Percentiles rank a stretch among this genome's conserved stretches.
These are phyloP conservation scores for Bombus confusus DNA, from an alignment of 1,140 invertebrate species.

Conservation along the genomic window DNA sequence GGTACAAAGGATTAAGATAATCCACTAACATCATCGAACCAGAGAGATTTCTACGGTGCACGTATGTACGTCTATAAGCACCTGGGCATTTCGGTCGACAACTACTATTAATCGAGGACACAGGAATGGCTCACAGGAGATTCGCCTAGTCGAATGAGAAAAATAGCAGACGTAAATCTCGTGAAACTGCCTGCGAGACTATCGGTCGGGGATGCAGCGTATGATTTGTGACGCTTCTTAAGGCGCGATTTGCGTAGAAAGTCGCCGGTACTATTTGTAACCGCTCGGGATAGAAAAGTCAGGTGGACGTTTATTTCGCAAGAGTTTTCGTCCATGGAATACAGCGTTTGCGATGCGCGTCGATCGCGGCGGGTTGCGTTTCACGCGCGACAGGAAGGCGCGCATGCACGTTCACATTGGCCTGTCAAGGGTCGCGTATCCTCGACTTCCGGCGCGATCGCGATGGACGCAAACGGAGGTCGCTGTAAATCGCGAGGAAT, in stretches of 20 bases:
- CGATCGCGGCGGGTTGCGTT: background rate
- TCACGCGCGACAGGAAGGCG: conserved; percentile 5
- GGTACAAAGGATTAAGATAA: no score
- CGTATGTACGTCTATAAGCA: background rate
- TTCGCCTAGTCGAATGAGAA: background rate
- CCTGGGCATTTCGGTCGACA: background rate
- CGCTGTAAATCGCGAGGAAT: conserved; percentile 38
- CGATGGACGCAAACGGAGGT: conserved; percentile 18
- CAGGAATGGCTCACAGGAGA: no score
- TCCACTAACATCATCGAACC: background rate
- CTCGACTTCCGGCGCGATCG: conserved; percentile 29
- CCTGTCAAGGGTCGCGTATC: conserved; percentile 26
- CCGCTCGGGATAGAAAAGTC: conserved; percentile 16
- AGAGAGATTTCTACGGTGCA: background rate
- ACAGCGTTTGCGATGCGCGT: background rate
- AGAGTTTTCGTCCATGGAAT: background rate
- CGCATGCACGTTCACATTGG: background rate
- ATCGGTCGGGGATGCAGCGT: background rate
- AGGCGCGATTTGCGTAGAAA: conserved; percentile 29
- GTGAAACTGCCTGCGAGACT: background rate
- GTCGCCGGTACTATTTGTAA: conserved; percentile 17
- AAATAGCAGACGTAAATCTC: conserved; percentile 36
- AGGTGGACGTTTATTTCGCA: background rate
- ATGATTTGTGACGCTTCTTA: conserved; percentile 23
- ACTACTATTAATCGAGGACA: background rate